Percentiles rank a stretch among this genome's conserved stretches.
Conservation (phyloP, 2,888 invertebrate genomes). For the Synanthedon vespiformis region DNA sequence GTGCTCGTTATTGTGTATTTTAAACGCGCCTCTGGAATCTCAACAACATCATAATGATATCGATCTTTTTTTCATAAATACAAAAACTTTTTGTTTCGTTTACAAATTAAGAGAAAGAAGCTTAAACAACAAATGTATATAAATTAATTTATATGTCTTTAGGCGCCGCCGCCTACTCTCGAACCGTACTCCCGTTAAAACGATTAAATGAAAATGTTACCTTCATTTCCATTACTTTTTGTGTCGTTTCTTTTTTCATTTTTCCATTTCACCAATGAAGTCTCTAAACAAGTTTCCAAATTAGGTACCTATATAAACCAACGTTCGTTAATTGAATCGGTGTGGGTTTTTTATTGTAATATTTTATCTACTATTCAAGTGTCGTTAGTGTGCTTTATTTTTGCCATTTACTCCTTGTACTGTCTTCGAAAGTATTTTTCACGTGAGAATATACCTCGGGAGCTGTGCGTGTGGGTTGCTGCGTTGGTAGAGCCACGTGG, state of each 20-base stretch:
- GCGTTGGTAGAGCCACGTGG: constrained; percentile 4
- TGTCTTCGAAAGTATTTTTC: constrained; percentile 3
- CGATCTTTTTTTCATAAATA: no score
- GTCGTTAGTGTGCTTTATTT: constrained; percentile 3
- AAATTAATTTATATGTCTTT: no score
- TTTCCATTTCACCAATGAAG: background rate
- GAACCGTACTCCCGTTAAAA: no score
- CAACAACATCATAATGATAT: no score
- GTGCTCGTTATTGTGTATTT: background rate
- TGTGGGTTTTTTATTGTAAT: constrained; percentile 4
- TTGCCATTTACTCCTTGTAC: constrained; percentile 4
- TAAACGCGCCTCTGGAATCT: no score
- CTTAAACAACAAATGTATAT: no score
- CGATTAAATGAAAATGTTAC: background rate
- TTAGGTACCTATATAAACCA: no score
- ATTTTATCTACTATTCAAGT: constrained; percentile 6
- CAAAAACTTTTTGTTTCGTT: no score
- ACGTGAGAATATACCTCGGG: constrained; percentile 1
- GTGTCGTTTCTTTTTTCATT: background rate
- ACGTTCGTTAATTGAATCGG: background rate
- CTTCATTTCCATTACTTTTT: constrained; percentile 1
- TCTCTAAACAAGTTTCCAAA: no score
- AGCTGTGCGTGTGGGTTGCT: background rate
- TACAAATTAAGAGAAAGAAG: no score
- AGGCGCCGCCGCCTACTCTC: no score